These are phyloP conservation scores for Forficula auricularia DNA, from an alignment of 1,140 invertebrate genomes.

Conservation along the genomic window DNA sequence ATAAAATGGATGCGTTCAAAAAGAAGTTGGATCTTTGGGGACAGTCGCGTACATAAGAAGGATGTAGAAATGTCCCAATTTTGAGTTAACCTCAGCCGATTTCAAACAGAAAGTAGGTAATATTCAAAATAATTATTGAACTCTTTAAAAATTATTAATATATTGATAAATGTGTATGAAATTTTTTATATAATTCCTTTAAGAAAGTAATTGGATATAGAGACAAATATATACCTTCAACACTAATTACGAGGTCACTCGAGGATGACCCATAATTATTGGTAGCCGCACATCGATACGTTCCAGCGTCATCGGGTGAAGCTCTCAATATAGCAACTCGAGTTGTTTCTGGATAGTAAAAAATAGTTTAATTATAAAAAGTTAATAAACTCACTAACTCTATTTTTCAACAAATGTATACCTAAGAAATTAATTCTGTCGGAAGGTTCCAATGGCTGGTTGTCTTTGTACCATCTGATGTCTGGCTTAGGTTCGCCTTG, in stretches of 20 bases:
- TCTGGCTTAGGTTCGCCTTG: conserved; percentile 55
- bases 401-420: conserved; percentile 20
- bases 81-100: too few relatives aligned
- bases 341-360: conserved; percentile 41
- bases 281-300: conserved; percentile 57
- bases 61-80: too few relatives aligned
- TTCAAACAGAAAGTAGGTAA: too few relatives aligned
- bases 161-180: too few relatives aligned
- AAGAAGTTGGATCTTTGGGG: too few relatives aligned
- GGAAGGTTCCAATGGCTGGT: conserved; percentile 28
- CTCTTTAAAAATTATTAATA: too few relatives aligned
- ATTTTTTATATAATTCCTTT: too few relatives aligned
- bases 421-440: conserved; percentile 41
- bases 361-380: not conserved
- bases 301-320: conserved; percentile 47
- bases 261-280: conserved; percentile 46
- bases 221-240: conserved; percentile 64
- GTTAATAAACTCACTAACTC: not conserved
- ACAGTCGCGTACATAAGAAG: too few relatives aligned
- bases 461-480: conserved; percentile 64
- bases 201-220: too few relatives aligned
- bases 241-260: conserved; percentile 40
- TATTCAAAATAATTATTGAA: too few relatives aligned
- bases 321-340: conserved; percentile 45
- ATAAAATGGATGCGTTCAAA: too few relatives aligned